Evolutionary conservation across 1,140 invertebrate species (phyloP), one percentile per base, ranked within the genome.

Genomic region (Colletes latitarsis): DNA sequence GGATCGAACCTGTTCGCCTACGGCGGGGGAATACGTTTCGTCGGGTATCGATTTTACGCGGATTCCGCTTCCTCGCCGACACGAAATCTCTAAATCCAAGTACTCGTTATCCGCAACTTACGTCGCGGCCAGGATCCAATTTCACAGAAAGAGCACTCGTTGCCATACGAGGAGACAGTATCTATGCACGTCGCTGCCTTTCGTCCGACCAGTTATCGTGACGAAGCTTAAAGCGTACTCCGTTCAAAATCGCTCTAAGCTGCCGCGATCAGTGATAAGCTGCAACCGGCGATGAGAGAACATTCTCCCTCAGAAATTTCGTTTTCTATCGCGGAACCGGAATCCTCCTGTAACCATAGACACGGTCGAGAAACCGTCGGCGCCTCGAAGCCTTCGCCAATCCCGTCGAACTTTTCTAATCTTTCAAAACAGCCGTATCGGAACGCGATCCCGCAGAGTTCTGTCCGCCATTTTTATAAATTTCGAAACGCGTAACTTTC

Each of bases 91-190:
- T 53, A 75, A 75, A 75, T 67, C 73, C 60, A 49, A 66, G 62
- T n/a, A 75, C 73, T 75, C 60, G 73, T 75, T 75, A 75, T 75
- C 62, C 73, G n/a, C 73, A 75, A 75, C 60, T 75, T 75, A 75
- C 73, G 73, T 60, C 72, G 49, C 49, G 73, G 39, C 30, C 62
- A 14, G 66, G 55, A 70, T 70, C 66, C 75, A 77, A 70, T 77
- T 77, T 70, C 66, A 53, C 55, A 43, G 75, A 68, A 60, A 49
- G 62, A 70, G 75, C 53, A 57, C 14, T 49, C 62, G 49, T 52
- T 49, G 46, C 52, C 64, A 53, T 77, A 68, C 52, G 30, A 39
- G 55, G 55, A 77, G 75, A 77, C 75, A 77, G 75, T 77, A 77
- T 77, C 75, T 77, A 60, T 55, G 43, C 64, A 67, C 67, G 46